Percentiles rank a stretch among this genome's conserved stretches.
phyloP scores from a whole-genome alignment of 1,140 invertebrate genomes.

The Zaprionus africanus region DNA sequence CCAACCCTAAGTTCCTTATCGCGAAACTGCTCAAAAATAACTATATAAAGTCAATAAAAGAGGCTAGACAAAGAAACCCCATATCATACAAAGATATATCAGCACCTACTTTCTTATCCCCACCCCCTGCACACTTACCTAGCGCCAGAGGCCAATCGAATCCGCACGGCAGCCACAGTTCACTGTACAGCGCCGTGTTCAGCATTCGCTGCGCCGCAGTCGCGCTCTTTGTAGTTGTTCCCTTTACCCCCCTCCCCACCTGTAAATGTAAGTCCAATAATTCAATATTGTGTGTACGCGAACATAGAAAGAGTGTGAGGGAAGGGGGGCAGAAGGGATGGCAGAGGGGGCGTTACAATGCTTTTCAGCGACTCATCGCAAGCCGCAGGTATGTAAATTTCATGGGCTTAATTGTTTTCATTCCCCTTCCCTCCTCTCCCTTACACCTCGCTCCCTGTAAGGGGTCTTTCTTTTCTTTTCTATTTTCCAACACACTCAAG shows the following conservation, averaged over 20 bases:
- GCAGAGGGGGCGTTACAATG: constrained; percentile 2
- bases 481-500: constrained; percentile 37
- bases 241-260: neutral
- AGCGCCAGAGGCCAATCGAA: constrained; percentile 11
- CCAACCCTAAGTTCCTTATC: neutral
- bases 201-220: constrained; percentile 10
- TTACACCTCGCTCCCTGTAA: constrained; percentile 29
- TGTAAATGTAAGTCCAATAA: neutral
- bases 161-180: constrained; percentile 2
- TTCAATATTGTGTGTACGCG: constrained; percentile 9
- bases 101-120: neutral
- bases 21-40: neutral
- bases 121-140: neutral
- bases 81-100: neutral
- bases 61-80: neutral
- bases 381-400: constrained; percentile 75
- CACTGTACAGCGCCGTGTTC: constrained; percentile 4
- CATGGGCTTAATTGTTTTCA: constrained; percentile 74
- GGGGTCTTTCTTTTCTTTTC: constrained; percentile 26
- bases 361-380: constrained; percentile 70
- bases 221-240: constrained; percentile 18
- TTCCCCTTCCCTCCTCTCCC: neutral
- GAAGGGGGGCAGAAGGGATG: neutral
- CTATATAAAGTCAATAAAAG: neutral
- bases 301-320: neutral